These are phyloP conservation scores for Noctilio leporinus DNA, from an alignment of 2,113 vertebrate genomes.

Conservation along the genomic window DNA sequence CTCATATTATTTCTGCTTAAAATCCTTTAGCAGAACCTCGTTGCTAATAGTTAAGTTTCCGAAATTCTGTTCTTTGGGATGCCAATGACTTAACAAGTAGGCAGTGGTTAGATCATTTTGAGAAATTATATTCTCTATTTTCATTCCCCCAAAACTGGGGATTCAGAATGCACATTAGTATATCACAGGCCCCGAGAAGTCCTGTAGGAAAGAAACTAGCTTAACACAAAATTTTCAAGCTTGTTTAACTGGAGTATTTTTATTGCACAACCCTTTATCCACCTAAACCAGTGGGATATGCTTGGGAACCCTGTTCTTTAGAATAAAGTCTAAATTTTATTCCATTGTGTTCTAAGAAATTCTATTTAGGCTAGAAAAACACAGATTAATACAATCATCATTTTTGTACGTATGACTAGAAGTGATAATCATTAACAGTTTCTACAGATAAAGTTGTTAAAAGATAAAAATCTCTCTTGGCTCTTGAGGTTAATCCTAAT, in stretches of 20 bases:
- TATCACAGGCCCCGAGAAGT: background rate
- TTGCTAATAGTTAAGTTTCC: background rate
- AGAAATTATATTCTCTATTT: background rate
- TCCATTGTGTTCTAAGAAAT: background rate
- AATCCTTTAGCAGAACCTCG: background rate
- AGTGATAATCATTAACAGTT: background rate
- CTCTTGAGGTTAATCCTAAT: background rate
- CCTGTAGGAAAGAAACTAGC: background rate
- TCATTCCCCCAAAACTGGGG: background rate
- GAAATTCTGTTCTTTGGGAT: background rate
- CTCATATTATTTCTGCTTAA: background rate
- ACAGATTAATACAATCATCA: background rate
- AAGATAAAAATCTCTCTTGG: background rate
- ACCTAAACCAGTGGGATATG: background rate
- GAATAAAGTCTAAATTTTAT: background rate
- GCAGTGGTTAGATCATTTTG: background rate
- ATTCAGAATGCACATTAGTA: background rate
- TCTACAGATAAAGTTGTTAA: background rate
- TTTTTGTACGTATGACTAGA: background rate
- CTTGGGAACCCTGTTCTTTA: background rate
- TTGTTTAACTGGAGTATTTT: background rate
- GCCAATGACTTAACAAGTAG: background rate
- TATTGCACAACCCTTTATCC: background rate
- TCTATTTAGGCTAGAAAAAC: background rate
- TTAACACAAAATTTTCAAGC: background rate